A percentile compares a stretch with the other conserved stretches of the same genome.
phyloP scores from a whole-genome alignment of 2,888 invertebrate genomes.

The Azorinus chamasolen region DNA sequence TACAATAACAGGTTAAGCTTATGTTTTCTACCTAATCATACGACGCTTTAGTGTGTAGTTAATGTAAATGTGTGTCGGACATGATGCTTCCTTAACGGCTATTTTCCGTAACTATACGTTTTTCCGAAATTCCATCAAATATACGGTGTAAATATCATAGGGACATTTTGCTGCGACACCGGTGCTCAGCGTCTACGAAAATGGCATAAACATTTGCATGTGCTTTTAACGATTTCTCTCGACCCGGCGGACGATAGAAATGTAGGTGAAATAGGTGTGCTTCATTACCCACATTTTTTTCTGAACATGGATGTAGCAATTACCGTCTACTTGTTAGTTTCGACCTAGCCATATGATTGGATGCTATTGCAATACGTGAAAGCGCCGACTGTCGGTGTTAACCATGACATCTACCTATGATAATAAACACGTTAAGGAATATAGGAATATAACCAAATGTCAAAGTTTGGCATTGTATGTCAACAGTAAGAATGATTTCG shows the following conservation, averaged over 20 bases:
- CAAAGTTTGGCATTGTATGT: not conserved
- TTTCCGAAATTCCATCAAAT: not conserved
- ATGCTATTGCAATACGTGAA: not conserved
- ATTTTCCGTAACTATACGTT: not conserved
- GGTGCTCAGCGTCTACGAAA: not conserved
- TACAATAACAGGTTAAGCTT: not conserved
- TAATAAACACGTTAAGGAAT: not conserved
- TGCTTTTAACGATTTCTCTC: not conserved
- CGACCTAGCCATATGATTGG: no score
- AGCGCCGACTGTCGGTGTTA: not conserved
- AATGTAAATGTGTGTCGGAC: not conserved
- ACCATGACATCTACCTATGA: not conserved
- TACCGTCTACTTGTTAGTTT: no score
- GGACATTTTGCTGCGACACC: not conserved
- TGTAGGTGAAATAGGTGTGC: not conserved
- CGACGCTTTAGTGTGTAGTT: not conserved
- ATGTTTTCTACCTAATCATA: not conserved
- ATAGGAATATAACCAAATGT: not conserved
- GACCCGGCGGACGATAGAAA: not conserved
- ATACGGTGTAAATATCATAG: not conserved
- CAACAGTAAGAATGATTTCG: not conserved
- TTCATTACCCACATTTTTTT: not conserved
- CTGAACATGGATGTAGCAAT: no score
- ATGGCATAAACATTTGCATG: no score
- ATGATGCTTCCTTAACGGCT: no score